phyloP scores from a whole-genome alignment of 2,888 invertebrate genomes.

The Macrophya alboannulata region DNA sequence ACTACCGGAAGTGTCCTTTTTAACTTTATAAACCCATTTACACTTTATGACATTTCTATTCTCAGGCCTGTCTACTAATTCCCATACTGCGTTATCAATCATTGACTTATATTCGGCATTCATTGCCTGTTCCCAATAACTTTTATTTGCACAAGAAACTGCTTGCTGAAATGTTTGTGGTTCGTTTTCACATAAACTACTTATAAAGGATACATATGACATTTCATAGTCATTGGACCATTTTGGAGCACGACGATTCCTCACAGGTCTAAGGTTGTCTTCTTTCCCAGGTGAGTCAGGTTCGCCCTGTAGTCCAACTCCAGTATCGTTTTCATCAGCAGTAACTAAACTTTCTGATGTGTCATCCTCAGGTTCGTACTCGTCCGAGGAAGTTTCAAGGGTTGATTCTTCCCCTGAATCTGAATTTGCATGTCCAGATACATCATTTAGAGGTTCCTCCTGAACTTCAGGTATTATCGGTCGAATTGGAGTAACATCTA shows the following conservation, averaged over 20 bases:
- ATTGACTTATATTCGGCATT: neutral
- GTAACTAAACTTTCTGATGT: neutral
- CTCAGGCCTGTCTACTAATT: neutral
- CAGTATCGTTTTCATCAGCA: neutral
- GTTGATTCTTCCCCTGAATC: conserved; percentile 1
- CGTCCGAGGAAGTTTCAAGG: neutral
- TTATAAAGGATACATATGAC: neutral
- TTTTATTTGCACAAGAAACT: neutral
- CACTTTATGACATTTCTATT: neutral
- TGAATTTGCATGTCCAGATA: neutral
- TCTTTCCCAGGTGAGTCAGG: neutral
- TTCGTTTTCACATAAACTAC: conserved; percentile 52
- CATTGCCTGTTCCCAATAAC: neutral
- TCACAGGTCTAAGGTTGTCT: neutral
- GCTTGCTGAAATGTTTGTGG: conserved; percentile 48
- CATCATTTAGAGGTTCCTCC: neutral
- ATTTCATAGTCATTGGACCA: neutral
- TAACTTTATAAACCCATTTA: conserved; percentile 23
- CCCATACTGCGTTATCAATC: neutral
- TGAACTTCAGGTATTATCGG: neutral
- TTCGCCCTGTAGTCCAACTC: neutral
- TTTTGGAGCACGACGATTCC: neutral
- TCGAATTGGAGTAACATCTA: neutral
- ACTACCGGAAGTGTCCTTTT: neutral
- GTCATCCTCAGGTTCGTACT: neutral